Evolutionary conservation across 2,113 vertebrate species (phyloP).

Genomic region (Etheostoma spectabile): DNA sequence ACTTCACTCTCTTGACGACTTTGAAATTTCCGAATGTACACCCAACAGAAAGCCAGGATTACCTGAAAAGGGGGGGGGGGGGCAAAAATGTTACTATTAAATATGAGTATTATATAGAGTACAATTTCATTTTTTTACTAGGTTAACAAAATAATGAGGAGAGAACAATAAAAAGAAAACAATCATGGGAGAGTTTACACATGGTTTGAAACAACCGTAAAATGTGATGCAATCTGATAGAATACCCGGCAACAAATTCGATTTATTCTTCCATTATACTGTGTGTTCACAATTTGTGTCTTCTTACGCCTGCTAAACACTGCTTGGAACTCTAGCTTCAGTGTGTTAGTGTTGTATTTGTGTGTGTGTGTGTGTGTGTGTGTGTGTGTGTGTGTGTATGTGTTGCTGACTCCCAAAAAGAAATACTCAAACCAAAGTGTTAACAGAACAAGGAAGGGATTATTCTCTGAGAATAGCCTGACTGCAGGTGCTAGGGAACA

Average conservation of each 20-base stretch:
- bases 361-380: neutral
- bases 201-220: neutral
- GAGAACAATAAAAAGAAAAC: neutral
- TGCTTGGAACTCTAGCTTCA: neutral
- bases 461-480: slow-evolving; percentile 34
- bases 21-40: slow-evolving; percentile 97
- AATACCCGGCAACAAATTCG: neutral
- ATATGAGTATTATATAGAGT: neutral
- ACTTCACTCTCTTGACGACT: slow-evolving; percentile 97
- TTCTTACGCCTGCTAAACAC: neutral
- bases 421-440: slow-evolving; percentile 17
- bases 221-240: neutral
- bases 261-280: neutral
- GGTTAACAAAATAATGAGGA: neutral
- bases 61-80: slow-evolving; percentile 77
- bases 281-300: neutral
- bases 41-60: slow-evolving; percentile 95
- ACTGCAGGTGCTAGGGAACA: slow-evolving; percentile 25
- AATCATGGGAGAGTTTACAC: neutral
- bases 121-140: neutral
- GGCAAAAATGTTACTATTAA: neutral
- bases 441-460: slow-evolving; percentile 25
- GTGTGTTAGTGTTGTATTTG: neutral
- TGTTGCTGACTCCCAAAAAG: neutral
- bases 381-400: neutral